Evolutionary conservation across 2,113 vertebrate genomes (phyloP), one percentile per base, ranked within the genome.

Genomic region (Catharus fuscescens): DNA sequence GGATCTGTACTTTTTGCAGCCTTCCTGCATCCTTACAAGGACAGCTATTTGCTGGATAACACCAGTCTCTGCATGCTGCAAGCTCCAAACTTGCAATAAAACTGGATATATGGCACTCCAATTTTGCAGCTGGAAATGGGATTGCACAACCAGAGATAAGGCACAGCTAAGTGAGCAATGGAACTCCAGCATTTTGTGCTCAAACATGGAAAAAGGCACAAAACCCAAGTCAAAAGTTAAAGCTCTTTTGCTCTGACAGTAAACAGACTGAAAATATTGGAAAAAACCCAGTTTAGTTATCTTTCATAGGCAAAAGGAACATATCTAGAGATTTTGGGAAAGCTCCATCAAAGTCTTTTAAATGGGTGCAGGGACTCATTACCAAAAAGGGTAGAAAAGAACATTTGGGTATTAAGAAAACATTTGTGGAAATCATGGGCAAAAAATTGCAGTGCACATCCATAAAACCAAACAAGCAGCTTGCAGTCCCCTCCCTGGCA

Each of bases 1-100:
- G 70, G 29, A 83, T 47, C 42, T 38, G 32, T 23, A 64, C 18
- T 82, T 65, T 62, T 10, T 42, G 29, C 31, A 83, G 54, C 72
- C 61, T 65, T 90, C 73, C 70, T 70, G 40, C 32, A 61, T 45
- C 89, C 90, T 85, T 96, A 90, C 70, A 94, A 85, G 82, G 94
- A 88, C 84, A 94, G 70, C 88, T 65, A n/a, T 77, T 93, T 87
- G 62, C 52, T 85, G 26, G 77, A 53, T 78, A 80, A 60, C 14
- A 85, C 15, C 42, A 73, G 72, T 16, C 38, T 62, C 60, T 76
- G 71, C 61, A 72, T 8, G 40, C 34, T 89, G 72, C 34, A 61
- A 96, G 77, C 67, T 80, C 50, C 66, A 80, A 65, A n/a, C 47
- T 15, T 70, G 56, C 5, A 42, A 71, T 88, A 93, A 95, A 94